phyloP scores from a whole-genome alignment of 1,140 invertebrate genomes.

The Stegodyphus mimosarum region DNA sequence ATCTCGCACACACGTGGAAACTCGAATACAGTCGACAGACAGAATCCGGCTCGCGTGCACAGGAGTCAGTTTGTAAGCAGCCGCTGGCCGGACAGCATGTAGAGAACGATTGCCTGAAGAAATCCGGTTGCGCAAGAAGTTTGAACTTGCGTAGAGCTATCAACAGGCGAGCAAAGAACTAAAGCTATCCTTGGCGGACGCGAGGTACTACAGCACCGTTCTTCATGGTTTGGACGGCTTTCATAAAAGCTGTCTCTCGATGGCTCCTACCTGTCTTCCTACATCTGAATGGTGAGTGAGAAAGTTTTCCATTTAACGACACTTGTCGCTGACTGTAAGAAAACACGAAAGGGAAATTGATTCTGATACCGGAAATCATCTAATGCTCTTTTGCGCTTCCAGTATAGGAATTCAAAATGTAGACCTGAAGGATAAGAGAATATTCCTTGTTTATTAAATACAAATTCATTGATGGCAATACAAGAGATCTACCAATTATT shows the following conservation, averaged over 20 bases:
- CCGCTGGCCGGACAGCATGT: constrained; percentile 2
- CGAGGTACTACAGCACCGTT: background rate
- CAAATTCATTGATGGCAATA: no score
- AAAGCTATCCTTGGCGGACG: background rate
- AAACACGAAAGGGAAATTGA: no score
- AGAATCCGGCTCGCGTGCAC: constrained; percentile 39
- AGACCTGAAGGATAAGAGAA: no score
- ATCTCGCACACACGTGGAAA: constrained; percentile 14
- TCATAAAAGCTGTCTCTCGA: background rate
- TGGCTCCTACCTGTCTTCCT: constrained; percentile 11
- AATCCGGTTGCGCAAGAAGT: background rate
- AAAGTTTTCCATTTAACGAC: no score
- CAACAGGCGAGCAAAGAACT: no score
- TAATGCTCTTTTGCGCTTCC: no score
- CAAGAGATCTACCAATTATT: no score
- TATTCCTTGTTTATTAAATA: no score
- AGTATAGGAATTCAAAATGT: no score
- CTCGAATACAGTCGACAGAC: constrained; percentile 1
- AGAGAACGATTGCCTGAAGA: constrained; percentile 1
- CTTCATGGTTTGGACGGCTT: background rate
- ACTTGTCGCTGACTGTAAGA: no score
- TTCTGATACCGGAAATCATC: no score
- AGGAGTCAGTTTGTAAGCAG: constrained; percentile 9
- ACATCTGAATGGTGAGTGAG: background rate
- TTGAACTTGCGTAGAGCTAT: background rate